Evolutionary conservation across 2,797 vertebrate species (phyloP).

Genomic region (Meriones psammophilus): DNA sequence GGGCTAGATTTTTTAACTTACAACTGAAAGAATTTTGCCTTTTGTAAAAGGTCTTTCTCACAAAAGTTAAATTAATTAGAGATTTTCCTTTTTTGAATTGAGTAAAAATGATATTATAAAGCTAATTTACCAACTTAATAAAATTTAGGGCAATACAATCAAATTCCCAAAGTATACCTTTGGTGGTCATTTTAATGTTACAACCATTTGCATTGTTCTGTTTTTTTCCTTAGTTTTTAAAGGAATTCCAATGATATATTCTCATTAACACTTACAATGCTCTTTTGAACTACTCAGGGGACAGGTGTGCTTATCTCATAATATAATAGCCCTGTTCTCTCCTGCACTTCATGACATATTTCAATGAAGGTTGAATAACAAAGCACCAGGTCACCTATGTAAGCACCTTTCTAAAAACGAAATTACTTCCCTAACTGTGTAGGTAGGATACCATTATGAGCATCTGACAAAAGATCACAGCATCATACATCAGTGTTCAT

Average conservation of each 20-base stretch:
- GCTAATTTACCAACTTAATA: constrained; percentile 77
- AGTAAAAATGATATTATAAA: constrained; percentile 78
- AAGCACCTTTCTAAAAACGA: constrained; percentile 67
- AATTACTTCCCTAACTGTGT: constrained; percentile 51
- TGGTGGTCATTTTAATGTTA: constrained; percentile 67
- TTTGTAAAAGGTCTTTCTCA: constrained; percentile 62
- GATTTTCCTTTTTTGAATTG: constrained; percentile 65
- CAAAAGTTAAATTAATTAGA: constrained; percentile 73
- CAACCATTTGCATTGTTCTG: constrained; percentile 60
- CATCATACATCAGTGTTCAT: background rate
- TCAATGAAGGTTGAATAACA: constrained; percentile 71
- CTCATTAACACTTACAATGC: constrained; percentile 74
- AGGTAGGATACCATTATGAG: constrained; percentile 16
- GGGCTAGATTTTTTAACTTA: constrained; percentile 52
- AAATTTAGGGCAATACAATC: constrained; percentile 70
- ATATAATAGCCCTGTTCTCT: constrained; percentile 54
- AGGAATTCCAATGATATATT: constrained; percentile 66
- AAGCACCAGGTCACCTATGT: constrained; percentile 64
- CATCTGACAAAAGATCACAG: constrained; percentile 58
- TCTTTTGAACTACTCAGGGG: constrained; percentile 69
- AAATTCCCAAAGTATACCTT: constrained; percentile 66
- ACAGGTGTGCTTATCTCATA: constrained; percentile 67
- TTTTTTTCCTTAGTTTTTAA: constrained; percentile 65
- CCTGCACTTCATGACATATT: constrained; percentile 60
- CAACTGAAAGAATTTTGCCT: constrained; percentile 29